Conservation (phyloP, 1,140 invertebrate genomes). For the Pachypeltis micranthus region DNA sequence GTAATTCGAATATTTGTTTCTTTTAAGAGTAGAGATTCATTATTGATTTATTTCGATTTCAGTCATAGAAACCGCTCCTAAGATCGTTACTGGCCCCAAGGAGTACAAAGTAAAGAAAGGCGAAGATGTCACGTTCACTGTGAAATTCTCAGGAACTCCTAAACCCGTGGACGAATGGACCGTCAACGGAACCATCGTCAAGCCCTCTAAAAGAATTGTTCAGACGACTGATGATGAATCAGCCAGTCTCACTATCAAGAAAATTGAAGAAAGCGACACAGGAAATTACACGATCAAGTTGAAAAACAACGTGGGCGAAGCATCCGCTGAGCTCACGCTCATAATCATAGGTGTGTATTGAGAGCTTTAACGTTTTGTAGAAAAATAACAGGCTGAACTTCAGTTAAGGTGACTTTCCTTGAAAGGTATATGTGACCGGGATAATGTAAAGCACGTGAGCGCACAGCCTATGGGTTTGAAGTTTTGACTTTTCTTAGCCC, state of each 20-base stretch:
- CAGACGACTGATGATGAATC: slow-evolving; percentile 47
- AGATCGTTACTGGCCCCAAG: slow-evolving; percentile 46
- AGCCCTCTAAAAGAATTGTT: slow-evolving; percentile 45
- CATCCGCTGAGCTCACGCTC: slow-evolving; percentile 50
- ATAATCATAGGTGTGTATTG: slow-evolving; percentile 53
- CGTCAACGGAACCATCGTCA: slow-evolving; percentile 51
- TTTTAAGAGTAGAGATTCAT: too few species aligned
- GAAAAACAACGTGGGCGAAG: slow-evolving; percentile 59
- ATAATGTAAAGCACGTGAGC: too few species aligned
- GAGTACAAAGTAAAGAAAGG: slow-evolving; percentile 55
- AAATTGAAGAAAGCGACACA: slow-evolving; percentile 56
- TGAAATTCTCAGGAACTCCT: slow-evolving; percentile 59
- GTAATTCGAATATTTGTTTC: too few species aligned
- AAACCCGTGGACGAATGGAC: slow-evolving; percentile 63
- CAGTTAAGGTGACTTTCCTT: background rate
- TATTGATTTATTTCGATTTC: slow-evolving; percentile 21
- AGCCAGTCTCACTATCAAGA: slow-evolving; percentile 59
- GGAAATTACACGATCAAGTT: slow-evolving; percentile 60
- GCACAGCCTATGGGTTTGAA: too few species aligned
- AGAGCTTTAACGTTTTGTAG: too few species aligned
- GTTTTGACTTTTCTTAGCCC: too few species aligned
- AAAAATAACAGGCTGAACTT: too few species aligned
- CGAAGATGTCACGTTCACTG: slow-evolving; percentile 52
- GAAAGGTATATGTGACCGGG: too few species aligned
- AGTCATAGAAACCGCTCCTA: slow-evolving; percentile 48